phyloP scores from a whole-genome alignment of 2,888 invertebrate species.

The Drosophila sordidapex region DNA sequence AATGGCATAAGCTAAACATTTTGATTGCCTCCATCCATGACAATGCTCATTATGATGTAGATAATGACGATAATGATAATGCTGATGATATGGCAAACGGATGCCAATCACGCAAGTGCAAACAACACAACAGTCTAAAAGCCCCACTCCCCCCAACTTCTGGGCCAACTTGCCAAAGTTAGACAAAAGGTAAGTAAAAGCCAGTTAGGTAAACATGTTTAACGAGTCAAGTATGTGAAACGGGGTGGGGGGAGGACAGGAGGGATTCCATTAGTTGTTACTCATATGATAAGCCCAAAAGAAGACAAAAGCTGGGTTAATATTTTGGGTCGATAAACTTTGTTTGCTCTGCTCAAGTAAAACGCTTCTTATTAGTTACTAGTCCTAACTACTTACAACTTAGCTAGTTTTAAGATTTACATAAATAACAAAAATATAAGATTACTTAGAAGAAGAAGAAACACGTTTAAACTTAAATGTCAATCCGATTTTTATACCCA shows the following conservation, averaged over 20 bases:
- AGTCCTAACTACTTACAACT: neutral
- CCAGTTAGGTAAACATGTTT: conserved; percentile 26
- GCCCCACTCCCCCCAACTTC: neutral
- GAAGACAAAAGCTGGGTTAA: neutral
- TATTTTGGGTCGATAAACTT: neutral
- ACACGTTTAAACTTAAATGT: neutral
- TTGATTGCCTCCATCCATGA: conserved; percentile 57
- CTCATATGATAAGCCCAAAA: conserved; percentile 1
- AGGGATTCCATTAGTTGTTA: neutral
- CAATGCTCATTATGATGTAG: conserved; percentile 28
- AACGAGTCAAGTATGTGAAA: conserved; percentile 16
- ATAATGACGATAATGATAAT: conserved; percentile 29
- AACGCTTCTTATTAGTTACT: neutral
- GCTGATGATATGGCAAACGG: conserved; percentile 40
- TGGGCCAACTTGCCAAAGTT: conserved; percentile 10
- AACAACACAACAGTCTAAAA: conserved; percentile 19
- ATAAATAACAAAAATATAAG: neutral
- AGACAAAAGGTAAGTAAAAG: conserved; percentile 24
- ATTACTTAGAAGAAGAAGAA: neutral
- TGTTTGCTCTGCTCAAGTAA: neutral
- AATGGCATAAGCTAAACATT: conserved; percentile 65
- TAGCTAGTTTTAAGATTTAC: neutral
- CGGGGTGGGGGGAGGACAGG: rapidly evolving
- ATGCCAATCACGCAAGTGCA: conserved; percentile 44
- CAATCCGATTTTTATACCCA: neutral